These are phyloP conservation scores for Heterodera carotae DNA, from an alignment of 1,140 invertebrate genomes.

Conservation along the genomic window DNA sequence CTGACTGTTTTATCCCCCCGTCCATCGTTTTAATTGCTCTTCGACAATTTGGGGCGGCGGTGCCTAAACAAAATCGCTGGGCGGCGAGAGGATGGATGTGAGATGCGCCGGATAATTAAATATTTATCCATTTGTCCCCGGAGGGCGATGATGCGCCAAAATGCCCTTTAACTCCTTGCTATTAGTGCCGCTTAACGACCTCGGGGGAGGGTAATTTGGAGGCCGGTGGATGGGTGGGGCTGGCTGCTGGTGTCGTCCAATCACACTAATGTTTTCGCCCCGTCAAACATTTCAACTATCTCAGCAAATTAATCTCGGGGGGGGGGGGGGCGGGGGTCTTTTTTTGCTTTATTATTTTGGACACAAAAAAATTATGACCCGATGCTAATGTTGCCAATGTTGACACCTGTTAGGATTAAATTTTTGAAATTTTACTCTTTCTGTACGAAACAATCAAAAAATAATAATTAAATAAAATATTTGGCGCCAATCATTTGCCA, in stretches of 20 bases:
- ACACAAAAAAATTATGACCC: too few relatives aligned
- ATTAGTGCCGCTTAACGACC: neutral
- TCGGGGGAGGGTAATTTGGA: neutral
- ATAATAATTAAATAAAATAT: too few relatives aligned
- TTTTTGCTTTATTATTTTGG: too few relatives aligned
- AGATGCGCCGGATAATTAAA: constrained; percentile 13
- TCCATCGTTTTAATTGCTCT: neutral
- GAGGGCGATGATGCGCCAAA: neutral
- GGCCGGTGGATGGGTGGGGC: neutral
- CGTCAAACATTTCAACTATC: neutral
- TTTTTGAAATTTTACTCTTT: too few relatives aligned
- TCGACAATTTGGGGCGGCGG: constrained; percentile 1
- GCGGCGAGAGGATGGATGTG: neutral
- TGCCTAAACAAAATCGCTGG: constrained; percentile 9
- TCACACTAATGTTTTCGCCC: neutral
- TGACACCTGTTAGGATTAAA: too few relatives aligned
- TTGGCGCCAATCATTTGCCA: too few relatives aligned
- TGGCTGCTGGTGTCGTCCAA: too few relatives aligned
- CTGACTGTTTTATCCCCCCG: constrained; percentile 3
- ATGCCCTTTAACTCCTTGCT: neutral
- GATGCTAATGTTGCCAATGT: too few relatives aligned
- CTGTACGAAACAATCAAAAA: too few relatives aligned
- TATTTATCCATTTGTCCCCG: constrained; percentile 14
- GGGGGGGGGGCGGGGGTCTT: too few relatives aligned
- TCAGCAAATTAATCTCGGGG: too few relatives aligned